These are phyloP conservation scores for Bubalus kerabau DNA, from an alignment of 2,113 vertebrate genomes.

Conservation along the genomic window DNA sequence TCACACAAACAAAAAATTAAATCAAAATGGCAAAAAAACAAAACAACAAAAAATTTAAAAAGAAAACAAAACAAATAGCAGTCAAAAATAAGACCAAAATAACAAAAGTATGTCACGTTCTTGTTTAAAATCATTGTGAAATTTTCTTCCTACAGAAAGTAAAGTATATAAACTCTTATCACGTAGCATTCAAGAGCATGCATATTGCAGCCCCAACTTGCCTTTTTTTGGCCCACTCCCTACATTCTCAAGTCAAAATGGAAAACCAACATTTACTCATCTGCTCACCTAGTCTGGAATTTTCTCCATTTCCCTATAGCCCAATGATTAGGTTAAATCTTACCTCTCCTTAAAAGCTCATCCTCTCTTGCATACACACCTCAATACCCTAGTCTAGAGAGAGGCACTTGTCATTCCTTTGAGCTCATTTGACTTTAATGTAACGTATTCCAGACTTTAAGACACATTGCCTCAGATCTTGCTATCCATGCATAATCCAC, in stretches of 20 bases:
- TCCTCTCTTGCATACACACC: rapidly evolving
- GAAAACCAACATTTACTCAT: background rate
- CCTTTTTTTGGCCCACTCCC: background rate
- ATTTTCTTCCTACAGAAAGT: background rate
- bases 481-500: background rate
- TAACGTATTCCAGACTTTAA: background rate
- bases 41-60: background rate
- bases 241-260: background rate
- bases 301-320: background rate
- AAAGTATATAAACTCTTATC: background rate
- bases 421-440: background rate
- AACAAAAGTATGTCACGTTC: background rate
- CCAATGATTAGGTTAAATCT: background rate
- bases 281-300: background rate
- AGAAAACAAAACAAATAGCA: background rate
- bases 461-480: background rate
- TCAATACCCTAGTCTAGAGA: background rate
- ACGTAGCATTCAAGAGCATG: background rate
- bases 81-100: background rate
- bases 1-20: background rate
- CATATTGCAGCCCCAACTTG: background rate
- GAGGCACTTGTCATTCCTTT: background rate
- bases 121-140: background rate
- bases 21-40: background rate
- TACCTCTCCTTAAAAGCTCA: background rate